Percentiles rank a stretch among this genome's conserved stretches.
phyloP scores from a whole-genome alignment of 1,140 invertebrate species.

The Zaprionus nigranus region DNA sequence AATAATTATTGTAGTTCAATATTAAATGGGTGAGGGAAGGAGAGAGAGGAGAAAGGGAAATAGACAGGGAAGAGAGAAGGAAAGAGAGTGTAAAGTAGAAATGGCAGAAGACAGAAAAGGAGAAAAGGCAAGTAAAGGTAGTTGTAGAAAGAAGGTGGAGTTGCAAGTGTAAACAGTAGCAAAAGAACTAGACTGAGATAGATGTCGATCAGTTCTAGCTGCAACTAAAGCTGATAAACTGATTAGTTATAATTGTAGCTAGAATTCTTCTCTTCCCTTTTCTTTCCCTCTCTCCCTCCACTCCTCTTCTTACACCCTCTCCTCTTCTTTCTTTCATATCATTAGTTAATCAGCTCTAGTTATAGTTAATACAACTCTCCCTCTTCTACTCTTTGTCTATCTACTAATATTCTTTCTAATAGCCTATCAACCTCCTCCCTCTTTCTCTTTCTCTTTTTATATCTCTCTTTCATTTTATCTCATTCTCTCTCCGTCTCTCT shows the following conservation, averaged over 20 bases:
- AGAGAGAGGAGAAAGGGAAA: background rate
- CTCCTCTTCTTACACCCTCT: background rate
- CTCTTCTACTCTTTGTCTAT: background rate
- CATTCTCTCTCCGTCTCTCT: background rate
- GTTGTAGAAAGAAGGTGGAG: background rate
- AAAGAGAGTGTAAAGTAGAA: background rate
- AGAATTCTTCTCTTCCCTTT: background rate
- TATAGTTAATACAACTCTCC: background rate
- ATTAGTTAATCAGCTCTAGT: too few species aligned
- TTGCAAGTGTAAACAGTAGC: too few species aligned
- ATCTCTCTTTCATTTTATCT: background rate
- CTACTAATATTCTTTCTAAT: background rate
- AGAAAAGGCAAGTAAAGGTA: background rate
- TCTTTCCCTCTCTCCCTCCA: background rate
- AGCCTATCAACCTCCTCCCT: background rate
- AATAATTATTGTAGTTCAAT: slow-evolving; percentile 5
- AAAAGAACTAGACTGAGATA: too few species aligned
- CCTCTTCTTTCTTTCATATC: background rate
- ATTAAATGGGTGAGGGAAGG: background rate
- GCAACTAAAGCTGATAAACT: background rate
- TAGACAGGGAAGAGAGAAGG: background rate
- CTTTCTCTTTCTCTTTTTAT: background rate
- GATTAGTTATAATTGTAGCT: background rate
- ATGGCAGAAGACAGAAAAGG: too few species aligned
- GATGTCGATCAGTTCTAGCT: background rate